phyloP scores from a whole-genome alignment of 1,140 invertebrate genomes.

The Calliphora vicina region DNA sequence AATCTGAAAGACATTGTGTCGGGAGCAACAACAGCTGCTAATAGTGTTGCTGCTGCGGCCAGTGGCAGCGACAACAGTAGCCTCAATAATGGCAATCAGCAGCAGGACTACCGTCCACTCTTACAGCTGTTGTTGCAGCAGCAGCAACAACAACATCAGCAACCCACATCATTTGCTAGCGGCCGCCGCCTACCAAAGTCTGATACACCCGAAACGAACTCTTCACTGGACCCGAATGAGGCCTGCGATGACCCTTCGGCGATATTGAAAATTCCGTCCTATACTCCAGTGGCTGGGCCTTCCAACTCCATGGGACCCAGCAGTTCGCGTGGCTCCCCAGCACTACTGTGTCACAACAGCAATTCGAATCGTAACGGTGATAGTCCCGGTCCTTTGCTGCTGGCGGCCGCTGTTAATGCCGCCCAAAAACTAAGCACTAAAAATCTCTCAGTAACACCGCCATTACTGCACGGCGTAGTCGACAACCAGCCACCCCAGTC shows the following conservation, averaged over 20 bases:
- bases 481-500: slow-evolving; percentile 67
- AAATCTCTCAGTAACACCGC: slow-evolving; percentile 46
- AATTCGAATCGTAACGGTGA: slow-evolving; percentile 44
- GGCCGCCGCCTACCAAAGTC: slow-evolving; percentile 60
- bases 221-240: slow-evolving; percentile 64
- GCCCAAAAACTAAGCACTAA: slow-evolving; percentile 38
- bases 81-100: slow-evolving; percentile 50
- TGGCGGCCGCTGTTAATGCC: slow-evolving; percentile 55
- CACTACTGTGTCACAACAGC: slow-evolving; percentile 30
- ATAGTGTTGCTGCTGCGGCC: slow-evolving; percentile 39
- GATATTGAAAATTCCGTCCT: slow-evolving; percentile 93
- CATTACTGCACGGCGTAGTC: slow-evolving; percentile 49
- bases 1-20: slow-evolving; percentile 32
- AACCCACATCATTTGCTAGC: slow-evolving; percentile 40
- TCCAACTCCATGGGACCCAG: slow-evolving; percentile 62
- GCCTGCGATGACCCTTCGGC: slow-evolving; percentile 66
- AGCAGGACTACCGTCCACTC: slow-evolving; percentile 34
- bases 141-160: slow-evolving; percentile 51
- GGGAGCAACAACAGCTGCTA: slow-evolving; percentile 15
- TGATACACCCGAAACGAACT: slow-evolving; percentile 60
- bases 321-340: slow-evolving; percentile 52
- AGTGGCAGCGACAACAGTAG: slow-evolving; percentile 43
- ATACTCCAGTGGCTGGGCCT: slow-evolving; percentile 74
- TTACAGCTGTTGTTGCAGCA: slow-evolving; percentile 46
- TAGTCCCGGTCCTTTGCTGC: slow-evolving; percentile 49